Evolutionary conservation across 2,888 invertebrate species (phyloP).

Genomic region (Pristionchus exspectatus): DNA sequence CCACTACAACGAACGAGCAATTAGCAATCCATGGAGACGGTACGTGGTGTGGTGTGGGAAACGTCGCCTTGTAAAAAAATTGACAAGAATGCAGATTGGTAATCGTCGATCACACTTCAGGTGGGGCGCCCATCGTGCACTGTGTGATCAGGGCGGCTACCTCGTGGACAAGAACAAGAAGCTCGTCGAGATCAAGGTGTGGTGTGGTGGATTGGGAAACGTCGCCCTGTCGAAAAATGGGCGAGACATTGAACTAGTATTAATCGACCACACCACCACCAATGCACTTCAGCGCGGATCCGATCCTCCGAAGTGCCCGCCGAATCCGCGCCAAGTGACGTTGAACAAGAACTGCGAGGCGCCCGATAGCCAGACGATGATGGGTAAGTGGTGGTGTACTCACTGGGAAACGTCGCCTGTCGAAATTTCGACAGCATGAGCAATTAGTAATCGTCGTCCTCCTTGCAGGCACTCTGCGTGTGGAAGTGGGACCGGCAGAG

Average conservation of each 20-base stretch:
- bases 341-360: constrained; percentile 34
- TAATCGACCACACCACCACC: constrained; percentile 21
- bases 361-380: constrained; percentile 28
- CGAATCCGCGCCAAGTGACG: constrained; percentile 5
- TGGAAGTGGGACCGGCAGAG: not conserved
- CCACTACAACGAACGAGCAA: constrained; percentile 10
- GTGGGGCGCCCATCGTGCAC: constrained; percentile 29
- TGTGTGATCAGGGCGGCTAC: constrained; percentile 32
- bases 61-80: constrained; percentile 8
- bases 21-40: constrained; percentile 38
- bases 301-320: constrained; percentile 13
- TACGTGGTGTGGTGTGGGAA: constrained; percentile 9
- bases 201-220: not conserved
- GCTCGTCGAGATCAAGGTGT: constrained; percentile 35
- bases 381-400: constrained; percentile 23
- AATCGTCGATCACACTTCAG: not conserved
- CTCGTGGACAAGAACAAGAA: constrained; percentile 40
- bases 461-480: constrained; percentile 12
- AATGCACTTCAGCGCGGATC: constrained; percentile 22
- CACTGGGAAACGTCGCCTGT: constrained; percentile 43
- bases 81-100: not conserved
- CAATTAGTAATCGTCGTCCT: constrained; percentile 6
- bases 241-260: not conserved
- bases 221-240: constrained; percentile 26
- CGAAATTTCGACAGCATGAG: constrained; percentile 7